phyloP scores from a whole-genome alignment of 2,113 vertebrate species.

The Embiotoca jacksoni region DNA sequence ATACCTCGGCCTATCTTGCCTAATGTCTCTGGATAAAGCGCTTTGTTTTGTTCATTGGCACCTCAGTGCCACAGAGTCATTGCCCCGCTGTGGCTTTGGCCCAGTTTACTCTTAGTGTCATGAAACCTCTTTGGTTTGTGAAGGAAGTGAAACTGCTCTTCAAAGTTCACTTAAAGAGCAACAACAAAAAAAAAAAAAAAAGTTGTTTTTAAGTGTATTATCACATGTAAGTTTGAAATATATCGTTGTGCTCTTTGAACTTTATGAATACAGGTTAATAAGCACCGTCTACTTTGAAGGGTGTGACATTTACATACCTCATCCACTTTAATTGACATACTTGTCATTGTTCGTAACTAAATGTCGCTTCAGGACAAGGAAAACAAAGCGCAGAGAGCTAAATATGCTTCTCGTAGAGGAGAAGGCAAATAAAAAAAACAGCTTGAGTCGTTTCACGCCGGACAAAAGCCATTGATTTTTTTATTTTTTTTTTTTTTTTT shows the following conservation, averaged over 20 bases:
- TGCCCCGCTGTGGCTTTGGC: background rate
- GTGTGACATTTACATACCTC: background rate
- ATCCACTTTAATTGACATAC: background rate
- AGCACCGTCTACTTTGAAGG: background rate
- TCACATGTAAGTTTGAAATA: background rate
- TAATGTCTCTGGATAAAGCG: background rate
- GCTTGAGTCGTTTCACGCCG: background rate
- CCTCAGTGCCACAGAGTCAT: background rate
- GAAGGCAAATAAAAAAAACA: slow-evolving; percentile 27
- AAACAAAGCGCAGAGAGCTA: background rate
- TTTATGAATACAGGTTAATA: background rate
- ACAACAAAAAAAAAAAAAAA: too few species aligned
- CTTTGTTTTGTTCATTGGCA: background rate
- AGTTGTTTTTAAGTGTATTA: background rate
- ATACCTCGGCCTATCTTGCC: slow-evolving; percentile 11
- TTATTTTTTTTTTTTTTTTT: slow-evolving; percentile 5
- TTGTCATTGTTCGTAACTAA: slow-evolving; percentile 13
- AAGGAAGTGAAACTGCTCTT: slow-evolving; percentile 11
- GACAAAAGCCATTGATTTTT: background rate
- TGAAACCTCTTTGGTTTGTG: background rate
- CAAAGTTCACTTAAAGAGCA: background rate
- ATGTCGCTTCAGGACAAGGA: background rate
- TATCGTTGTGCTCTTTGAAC: background rate
- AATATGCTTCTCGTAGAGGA: slow-evolving; percentile 19
- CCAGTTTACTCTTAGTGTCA: background rate